phyloP scores from a whole-genome alignment of 2,888 invertebrate species.

The Phytoseiulus persimilis region DNA sequence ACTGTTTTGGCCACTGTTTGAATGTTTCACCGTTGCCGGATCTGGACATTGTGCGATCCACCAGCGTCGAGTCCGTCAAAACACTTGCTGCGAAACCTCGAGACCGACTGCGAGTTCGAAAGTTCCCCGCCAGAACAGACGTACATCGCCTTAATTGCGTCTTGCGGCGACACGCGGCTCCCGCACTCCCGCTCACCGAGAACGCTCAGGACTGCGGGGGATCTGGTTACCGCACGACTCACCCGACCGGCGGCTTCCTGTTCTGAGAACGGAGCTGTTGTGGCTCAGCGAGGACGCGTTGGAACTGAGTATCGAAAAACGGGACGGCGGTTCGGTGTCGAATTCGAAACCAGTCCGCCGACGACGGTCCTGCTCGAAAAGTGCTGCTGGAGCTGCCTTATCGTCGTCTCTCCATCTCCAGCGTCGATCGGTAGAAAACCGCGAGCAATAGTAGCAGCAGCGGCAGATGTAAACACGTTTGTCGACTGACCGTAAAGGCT shows the following conservation, averaged over 20 bases:
- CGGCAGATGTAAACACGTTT: slow-evolving; percentile 5
- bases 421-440: neutral
- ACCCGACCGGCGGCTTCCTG: no score
- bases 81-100: no score
- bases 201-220: no score
- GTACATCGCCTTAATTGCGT: no score
- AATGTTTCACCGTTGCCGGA: neutral
- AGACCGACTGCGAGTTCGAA: no score
- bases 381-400: neutral
- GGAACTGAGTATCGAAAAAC: neutral
- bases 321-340: neutral
- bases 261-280: neutral
- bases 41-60: neutral
- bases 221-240: no score
- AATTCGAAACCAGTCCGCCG: neutral
- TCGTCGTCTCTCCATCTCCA: slow-evolving; percentile 5
- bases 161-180: no score
- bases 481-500: neutral
- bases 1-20: neutral
- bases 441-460: neutral
- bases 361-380: neutral
- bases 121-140: no score
- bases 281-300: neutral
- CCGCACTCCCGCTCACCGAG: no score
- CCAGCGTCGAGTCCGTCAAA: neutral